Conservation (phyloP, 2,888 invertebrate species). For the Drosophila multiciliata region DNA sequence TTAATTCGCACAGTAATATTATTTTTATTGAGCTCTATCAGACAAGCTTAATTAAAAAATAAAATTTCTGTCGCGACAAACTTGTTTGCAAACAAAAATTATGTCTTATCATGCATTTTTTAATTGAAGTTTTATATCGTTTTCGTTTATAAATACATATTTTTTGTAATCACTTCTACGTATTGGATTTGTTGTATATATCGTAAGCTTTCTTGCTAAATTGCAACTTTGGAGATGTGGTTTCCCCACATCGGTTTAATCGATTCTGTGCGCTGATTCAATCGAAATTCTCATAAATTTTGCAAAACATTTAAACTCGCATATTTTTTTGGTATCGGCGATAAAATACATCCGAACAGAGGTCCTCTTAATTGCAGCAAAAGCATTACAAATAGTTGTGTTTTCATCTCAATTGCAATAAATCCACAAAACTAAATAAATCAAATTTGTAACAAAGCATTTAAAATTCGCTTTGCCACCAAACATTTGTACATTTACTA, state of each 20-base stretch:
- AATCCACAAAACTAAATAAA: neutral
- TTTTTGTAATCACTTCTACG: neutral
- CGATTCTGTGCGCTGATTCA: neutral
- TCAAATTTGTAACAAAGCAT: neutral
- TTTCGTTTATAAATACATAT: neutral
- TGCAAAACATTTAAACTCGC: no score
- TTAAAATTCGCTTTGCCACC: neutral
- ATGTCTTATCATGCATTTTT: neutral
- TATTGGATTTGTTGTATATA: neutral
- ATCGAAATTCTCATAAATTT: neutral
- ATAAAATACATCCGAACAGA: neutral
- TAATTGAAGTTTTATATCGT: neutral
- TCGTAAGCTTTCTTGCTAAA: no score
- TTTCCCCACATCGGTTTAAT: no score
- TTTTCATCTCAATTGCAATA: neutral
- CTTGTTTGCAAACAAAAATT: slow-evolving; percentile 1
- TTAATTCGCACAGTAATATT: neutral
- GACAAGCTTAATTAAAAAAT: neutral
- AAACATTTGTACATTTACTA: neutral
- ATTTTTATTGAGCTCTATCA: neutral
- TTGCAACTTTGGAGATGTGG: neutral
- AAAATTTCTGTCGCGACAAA: neutral
- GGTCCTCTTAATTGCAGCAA: neutral
- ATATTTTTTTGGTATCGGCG: neutral
- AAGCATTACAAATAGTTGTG: neutral